These are phyloP conservation scores for Anodontia alba DNA, from an alignment of 2,888 invertebrate genomes.

Conservation along the genomic window DNA sequence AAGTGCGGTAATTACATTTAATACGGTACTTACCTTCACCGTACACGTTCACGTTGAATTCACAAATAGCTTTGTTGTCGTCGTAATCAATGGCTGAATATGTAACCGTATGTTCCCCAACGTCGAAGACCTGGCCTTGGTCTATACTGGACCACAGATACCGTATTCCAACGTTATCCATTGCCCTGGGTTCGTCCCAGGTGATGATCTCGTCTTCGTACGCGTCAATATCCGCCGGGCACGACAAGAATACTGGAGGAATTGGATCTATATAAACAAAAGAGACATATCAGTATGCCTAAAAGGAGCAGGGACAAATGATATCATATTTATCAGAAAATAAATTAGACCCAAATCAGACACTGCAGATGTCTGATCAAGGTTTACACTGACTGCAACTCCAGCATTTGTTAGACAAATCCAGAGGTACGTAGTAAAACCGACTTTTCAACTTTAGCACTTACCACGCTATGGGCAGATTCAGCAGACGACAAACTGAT, in stretches of 20 bases:
- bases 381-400: no score
- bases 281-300: no score
- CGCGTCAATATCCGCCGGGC: background rate
- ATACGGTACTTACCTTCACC: background rate
- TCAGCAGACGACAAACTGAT: no score
- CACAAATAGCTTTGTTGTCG: background rate
- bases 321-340: no score
- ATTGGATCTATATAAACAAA: background rate
- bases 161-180: background rate
- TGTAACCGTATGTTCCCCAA: background rate
- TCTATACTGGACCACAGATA: background rate
- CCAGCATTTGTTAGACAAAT: no score
- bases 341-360: no score
- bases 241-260: background rate
- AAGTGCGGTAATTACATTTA: no score
- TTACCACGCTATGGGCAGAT: no score
- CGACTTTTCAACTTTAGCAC: no score
- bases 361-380: no score
- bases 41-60: background rate
- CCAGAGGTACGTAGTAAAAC: no score
- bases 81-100: background rate
- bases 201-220: background rate
- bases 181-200: background rate
- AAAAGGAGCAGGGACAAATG: no score
- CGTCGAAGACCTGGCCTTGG: background rate